Base-by-base conservation (phyloP, 2,888 invertebrate species). In the Athalia circularis region DNA sequence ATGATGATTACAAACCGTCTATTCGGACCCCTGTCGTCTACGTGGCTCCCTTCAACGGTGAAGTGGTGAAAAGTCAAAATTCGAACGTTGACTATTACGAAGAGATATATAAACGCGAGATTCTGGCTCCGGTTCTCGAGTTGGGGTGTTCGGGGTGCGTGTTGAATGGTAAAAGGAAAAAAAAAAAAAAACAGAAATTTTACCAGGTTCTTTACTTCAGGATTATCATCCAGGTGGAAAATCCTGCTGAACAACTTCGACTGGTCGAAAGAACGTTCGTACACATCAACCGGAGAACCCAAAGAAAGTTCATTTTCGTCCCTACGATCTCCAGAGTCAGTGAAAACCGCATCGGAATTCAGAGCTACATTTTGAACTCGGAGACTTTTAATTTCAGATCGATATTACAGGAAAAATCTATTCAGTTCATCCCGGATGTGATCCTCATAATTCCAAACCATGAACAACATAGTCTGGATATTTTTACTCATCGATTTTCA, bases 181-280 rank as follows among this genome's bases (percentile, higher is more conserved):
- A 11, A 11, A 11, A 11, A n/a, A 9, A 4, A 0, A 29, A 29
- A 29, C 29, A 29, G 1, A 29, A 29, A 29, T 29, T 29, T 29
- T 29, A 29, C 29, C 29, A 29, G 29, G 29, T 29, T 29, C 29
- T 29, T 29, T 29, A 29, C 29, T 29, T 29, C 29, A 72, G 72
- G 59, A 15, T 59, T 13, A 4, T 72, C 45, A 9, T 72, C 13
- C 72, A 72, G 59, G 59, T 15, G 0, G 72, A 72, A 52, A 59
- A 72, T 59, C 72, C 72, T 47, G 59, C 15, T 4, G 13, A 6
- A 15, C 59, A 72, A 59, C 11, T 72, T 4, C 59, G 72, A 15
- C 72, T 72, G 5, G 11, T 72, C 7, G 72, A 72, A 47, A 72
- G 45, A 72, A 72, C 72, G 4, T 72, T 72, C 7, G 59, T 72